These are phyloP conservation scores for Chrysopilus asiliformis DNA, from an alignment of 2,888 invertebrate genomes.

Conservation along the genomic window DNA sequence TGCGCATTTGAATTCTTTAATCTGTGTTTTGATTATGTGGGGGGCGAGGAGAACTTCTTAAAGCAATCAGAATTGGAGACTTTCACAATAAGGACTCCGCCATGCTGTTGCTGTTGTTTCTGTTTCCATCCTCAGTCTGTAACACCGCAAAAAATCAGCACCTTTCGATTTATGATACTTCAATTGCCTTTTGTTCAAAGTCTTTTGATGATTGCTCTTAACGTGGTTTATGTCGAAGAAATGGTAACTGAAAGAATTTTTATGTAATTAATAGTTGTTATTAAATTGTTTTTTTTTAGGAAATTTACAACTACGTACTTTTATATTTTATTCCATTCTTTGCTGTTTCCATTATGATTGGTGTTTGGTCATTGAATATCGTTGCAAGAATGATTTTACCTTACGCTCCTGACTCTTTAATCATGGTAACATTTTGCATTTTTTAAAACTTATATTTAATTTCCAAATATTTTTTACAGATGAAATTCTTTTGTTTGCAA, in stretches of 20 bases:
- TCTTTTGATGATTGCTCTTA: constrained; percentile 28
- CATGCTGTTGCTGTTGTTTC: constrained; percentile 26
- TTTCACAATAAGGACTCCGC: constrained; percentile 27
- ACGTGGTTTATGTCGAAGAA: constrained; percentile 25
- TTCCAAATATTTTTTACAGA: constrained; percentile 15
- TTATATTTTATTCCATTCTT: constrained; percentile 33
- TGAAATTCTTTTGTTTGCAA: constrained; percentile 31
- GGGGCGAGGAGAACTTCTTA: constrained; percentile 27
- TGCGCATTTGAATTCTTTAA: constrained; percentile 27
- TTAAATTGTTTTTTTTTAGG: constrained; percentile 15
- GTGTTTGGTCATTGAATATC: constrained; percentile 32
- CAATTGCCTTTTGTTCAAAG: constrained; percentile 32
- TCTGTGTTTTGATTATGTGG: constrained; percentile 32
- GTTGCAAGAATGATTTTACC: constrained; percentile 26
- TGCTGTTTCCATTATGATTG: constrained; percentile 27
- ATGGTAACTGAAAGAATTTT: constrained; percentile 15
- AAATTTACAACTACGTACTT: constrained; percentile 21
- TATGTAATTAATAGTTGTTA: neutral
- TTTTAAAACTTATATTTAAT: neutral
- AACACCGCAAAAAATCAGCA: constrained; percentile 23
- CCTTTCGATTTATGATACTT: constrained; percentile 28
- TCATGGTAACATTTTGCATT: constrained; percentile 19
- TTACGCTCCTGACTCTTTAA: constrained; percentile 25
- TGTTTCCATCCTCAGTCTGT: constrained; percentile 26
- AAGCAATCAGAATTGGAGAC: constrained; percentile 32